Base-by-base conservation (phyloP, 2,888 invertebrate species). In the Perithous albicinctus region DNA sequence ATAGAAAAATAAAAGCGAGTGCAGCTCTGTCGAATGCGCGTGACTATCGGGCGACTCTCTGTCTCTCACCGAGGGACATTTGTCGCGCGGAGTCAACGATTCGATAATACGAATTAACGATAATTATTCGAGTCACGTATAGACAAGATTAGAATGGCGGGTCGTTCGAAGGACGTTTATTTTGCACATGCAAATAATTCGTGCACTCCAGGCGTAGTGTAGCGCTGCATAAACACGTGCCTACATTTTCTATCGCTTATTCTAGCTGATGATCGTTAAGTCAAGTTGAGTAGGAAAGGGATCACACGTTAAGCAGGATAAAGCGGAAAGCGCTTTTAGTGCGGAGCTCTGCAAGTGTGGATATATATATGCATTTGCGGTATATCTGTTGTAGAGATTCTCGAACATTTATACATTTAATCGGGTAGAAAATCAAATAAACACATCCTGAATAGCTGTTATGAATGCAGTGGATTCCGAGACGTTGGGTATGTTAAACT, bases 121-220 rank as follows among this genome's bases (percentile, higher is more conserved):
- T 43, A 26, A 78, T 59, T 59, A 66, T 61, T 41, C 51, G 38
- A 29, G 29, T 46, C 51, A 73, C 67, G 78, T 59, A 38, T 15
- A n/a, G n/a, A 18, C 29, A 23, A 26, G 8, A 67, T 67, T 51
- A 61, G 43, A 73, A 74, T 72, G 26, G 32, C 61, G 35, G 41
- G 23, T 63, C 51, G 46, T 59, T 38, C 41, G 29, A 74, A 79
- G 73, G 78, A 79, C 73, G 41, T 32, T 46, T 59, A 41, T 67
- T n/a, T 73, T 51, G 15, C 38, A 29, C 56, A 73, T 73, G 66
- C 41, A 41, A 59, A 66, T 73, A 61, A 78, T 26, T 63, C 63
- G 46, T 61, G 35, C 32, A 23, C 61, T 43, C 29, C n/a, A n/a
- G 26, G 26, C 38, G 5, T n/a, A 23, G 43, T 72, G 10, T 18